Evolutionary conservation across 2,888 invertebrate genomes (phyloP).

Genomic region (Luffia ferchaultella): DNA sequence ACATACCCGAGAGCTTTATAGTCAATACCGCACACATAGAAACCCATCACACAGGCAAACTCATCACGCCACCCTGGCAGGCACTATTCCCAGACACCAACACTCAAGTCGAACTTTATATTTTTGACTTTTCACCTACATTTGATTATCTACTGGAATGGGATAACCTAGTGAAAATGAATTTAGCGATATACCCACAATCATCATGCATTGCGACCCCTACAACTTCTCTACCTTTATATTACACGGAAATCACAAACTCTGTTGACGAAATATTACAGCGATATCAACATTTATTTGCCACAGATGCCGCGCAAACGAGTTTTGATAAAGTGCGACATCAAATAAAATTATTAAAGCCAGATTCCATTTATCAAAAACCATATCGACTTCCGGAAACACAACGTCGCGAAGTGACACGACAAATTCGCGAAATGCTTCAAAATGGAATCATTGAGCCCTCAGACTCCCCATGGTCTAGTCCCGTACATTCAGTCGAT

Average conservation of each 20-base stretch:
- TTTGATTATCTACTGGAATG: background rate
- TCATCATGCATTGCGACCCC: background rate
- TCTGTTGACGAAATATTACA: background rate
- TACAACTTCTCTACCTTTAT: background rate
- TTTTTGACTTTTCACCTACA: background rate
- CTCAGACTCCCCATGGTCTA: background rate
- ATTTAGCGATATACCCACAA: background rate
- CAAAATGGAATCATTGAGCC: background rate
- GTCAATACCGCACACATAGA: background rate
- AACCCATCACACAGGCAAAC: background rate
- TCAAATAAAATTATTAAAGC: background rate
- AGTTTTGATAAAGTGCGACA: background rate
- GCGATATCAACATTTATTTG: background rate
- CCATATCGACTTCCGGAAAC: background rate
- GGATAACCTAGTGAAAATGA: background rate
- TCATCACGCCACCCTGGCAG: background rate
- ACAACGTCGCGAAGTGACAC: background rate
- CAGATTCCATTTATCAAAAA: background rate
- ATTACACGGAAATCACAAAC: background rate
- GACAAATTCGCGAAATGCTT: background rate
- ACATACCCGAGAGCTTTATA: background rate
- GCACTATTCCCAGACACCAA: background rate
- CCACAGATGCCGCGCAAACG: background rate
- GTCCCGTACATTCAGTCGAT: background rate
- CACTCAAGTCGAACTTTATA: background rate